Base-by-base conservation (phyloP, 2,113 vertebrate genomes). In the Brachypteracias leptosomus region DNA sequence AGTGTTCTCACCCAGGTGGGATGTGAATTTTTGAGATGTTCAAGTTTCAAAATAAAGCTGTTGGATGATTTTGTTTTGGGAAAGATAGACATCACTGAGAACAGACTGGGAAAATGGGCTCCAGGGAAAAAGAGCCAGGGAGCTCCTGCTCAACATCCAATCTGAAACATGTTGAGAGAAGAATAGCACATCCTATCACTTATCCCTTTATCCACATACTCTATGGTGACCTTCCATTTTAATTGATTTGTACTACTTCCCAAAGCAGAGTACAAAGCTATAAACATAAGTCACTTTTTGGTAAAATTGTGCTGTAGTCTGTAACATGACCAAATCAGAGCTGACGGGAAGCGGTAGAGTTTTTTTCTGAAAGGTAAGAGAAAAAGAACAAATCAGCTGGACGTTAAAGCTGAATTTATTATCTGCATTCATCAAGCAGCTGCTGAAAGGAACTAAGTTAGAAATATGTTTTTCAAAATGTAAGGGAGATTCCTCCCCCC, bases 271-370 rank as follows among this genome's bases (percentile, higher is more conserved):
- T 47, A 26, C 22, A 47, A 92, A 66, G 55, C 16, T 35, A 35
- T 58, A 77, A 77, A 77, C 22, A 79, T 18, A 51, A 18, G 7
- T 46, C 7, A 70, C 1, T 54, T 87, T 67, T 81, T 81, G 42
- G 28, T 84, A 42, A 35, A 38, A 44, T 67, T 75, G 13, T 85
- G 33, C 22, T 66, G 22, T 54, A 38, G 7, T 40, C 31, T 66
- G 19, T 86, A 65, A 49, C 4, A 8, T 31, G 17, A 51, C 5
- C 29, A 89, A 75, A 85, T 71, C 35, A 38, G 77, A 88, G 29
- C 16, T 85, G 66, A 86, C 0, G 0, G 29, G 42, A 86, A 76
- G 28, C 1, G 2, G 12, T 15, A 51, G 15, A 1, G 38, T 68
- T 57, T n/a, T 58, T 35, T 72, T 25, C 72, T 46, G 21, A 61